Base-by-base conservation (phyloP, 2,888 invertebrate genomes). In the Biston betularia region DNA sequence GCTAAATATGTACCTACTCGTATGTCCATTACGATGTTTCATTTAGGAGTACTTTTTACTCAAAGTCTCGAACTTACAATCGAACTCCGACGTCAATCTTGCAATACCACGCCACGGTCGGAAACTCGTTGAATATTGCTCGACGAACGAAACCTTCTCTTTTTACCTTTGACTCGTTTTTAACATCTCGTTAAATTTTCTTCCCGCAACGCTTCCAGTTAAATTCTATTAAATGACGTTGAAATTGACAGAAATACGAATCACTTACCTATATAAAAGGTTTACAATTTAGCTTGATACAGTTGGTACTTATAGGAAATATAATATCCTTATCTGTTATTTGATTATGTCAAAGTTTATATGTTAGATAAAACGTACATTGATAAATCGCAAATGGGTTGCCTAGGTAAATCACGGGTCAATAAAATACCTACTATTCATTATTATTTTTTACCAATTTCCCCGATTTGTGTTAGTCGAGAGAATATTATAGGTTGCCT, bases 141-240 rank as follows among this genome's bases (percentile, higher is more conserved):
- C 54, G 57, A 48, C 68, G 70, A 65, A 65, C 63, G 73, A 70
- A 69, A 75, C 75, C 75, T 74, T 73, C 63, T 72, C 70, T 76
- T 79, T 79, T 79, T 79, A 73, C 74, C 70, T 77, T 76, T 76
- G 72, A 77, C 73, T 73, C 72, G 75, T 77, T 79, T 76, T 79
- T 70, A 80, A 77, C 81, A 76, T 80, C 81, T 82, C 79, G 79
- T 82, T 81, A 82, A 77, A 70, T 75, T 70, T 63, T 64, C 75
- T 74, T 74, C 69, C 69, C 74, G 72, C 71, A 54, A 54, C 34
- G 55, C 54, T 73, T 74, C 61, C 70, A 73, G 74, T 75, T 46
- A 69, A 74, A 70, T 70, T 70, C 63, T 65, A 69, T 70, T 68
- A 68, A 63, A 56, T 57, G 42, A 49, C 57, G 48, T 66, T n/a